phyloP scores from a whole-genome alignment of 2,797 vertebrate genomes.

The Sandelia bainsii region DNA sequence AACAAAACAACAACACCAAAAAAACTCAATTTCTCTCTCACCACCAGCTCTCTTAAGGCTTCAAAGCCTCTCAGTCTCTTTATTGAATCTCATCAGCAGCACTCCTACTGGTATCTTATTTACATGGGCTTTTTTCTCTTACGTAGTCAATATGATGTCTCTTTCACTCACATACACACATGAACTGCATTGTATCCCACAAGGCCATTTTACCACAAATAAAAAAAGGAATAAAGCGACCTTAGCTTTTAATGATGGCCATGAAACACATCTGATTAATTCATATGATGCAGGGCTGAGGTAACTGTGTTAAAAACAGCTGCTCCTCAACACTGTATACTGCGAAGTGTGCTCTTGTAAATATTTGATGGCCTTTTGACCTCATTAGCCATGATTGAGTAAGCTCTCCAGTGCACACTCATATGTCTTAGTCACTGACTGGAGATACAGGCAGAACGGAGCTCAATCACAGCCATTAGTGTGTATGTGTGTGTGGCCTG shows the following conservation, averaged over 20 bases:
- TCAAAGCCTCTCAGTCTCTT: slow-evolving; percentile 68
- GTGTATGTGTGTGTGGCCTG: slow-evolving; percentile 59
- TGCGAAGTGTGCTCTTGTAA: slow-evolving; percentile 72
- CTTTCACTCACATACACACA: slow-evolving; percentile 28
- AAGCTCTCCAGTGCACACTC: slow-evolving; percentile 70
- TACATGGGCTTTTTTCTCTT: slow-evolving; percentile 64
- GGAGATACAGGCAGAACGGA: slow-evolving; percentile 52
- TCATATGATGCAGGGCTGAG: slow-evolving; percentile 47
- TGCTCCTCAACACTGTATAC: slow-evolving; percentile 65
- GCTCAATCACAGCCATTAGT: slow-evolving; percentile 55
- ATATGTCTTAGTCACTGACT: slow-evolving; percentile 75
- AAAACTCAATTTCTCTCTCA: slow-evolving; percentile 42
- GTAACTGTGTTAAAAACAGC: slow-evolving; percentile 55
- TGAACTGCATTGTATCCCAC: slow-evolving; percentile 33
- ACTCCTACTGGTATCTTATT: slow-evolving; percentile 61
- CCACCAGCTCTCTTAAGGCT: slow-evolving; percentile 62
- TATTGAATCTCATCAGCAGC: slow-evolving; percentile 64
- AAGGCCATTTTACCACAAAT: slow-evolving; percentile 43
- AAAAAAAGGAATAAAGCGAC: slow-evolving; percentile 31
- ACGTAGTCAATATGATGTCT: slow-evolving; percentile 42
- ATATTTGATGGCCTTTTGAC: slow-evolving; percentile 85
- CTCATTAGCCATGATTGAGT: slow-evolving; percentile 82
- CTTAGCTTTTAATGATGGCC: slow-evolving; percentile 49
- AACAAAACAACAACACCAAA: too few species aligned
- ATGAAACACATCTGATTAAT: slow-evolving; percentile 68